Conservation (phyloP, 2,113 vertebrate genomes). For the Atractosteus spatula region DNA sequence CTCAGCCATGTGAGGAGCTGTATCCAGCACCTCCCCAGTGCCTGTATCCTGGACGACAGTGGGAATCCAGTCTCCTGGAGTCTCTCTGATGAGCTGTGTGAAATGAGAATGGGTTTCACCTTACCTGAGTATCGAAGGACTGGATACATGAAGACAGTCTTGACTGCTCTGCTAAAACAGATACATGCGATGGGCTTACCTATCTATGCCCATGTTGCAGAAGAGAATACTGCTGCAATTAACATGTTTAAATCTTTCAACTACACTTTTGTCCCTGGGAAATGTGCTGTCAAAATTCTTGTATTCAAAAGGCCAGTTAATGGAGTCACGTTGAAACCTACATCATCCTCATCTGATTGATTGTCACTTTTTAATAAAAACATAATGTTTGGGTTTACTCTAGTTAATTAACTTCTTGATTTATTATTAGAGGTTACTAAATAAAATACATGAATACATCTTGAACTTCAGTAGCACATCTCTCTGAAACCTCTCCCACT, state of each 20-base stretch:
- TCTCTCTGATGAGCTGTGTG: constrained; percentile 56
- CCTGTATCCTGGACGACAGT: constrained; percentile 48
- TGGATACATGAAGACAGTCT: constrained; percentile 42
- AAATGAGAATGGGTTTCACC: constrained; percentile 52
- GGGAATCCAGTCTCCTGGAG: constrained; percentile 48
- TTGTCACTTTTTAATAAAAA: too few relatives aligned
- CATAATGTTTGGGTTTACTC: too few relatives aligned
- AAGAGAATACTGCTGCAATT: constrained; percentile 30
- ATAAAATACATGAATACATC: too few relatives aligned
- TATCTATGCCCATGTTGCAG: constrained; percentile 42
- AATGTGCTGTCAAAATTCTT: too few relatives aligned
- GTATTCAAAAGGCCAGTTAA: too few relatives aligned
- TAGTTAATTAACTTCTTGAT: too few relatives aligned
- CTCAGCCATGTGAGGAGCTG: constrained; percentile 40
- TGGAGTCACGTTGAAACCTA: too few relatives aligned
- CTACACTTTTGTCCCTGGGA: too few relatives aligned
- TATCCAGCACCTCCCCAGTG: constrained; percentile 55
- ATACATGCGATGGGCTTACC: constrained; percentile 46
- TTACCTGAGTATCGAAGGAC: constrained; percentile 44
- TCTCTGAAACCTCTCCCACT: too few relatives aligned
- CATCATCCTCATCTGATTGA: too few relatives aligned
- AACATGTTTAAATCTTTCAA: not conserved
- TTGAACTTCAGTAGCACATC: too few relatives aligned
- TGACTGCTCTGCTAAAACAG: constrained; percentile 34
- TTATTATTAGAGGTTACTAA: too few relatives aligned